Evolutionary conservation across 1,140 invertebrate species (phyloP), one percentile per base, ranked within the genome.

Genomic region (Ceratosolen solmsi): DNA sequence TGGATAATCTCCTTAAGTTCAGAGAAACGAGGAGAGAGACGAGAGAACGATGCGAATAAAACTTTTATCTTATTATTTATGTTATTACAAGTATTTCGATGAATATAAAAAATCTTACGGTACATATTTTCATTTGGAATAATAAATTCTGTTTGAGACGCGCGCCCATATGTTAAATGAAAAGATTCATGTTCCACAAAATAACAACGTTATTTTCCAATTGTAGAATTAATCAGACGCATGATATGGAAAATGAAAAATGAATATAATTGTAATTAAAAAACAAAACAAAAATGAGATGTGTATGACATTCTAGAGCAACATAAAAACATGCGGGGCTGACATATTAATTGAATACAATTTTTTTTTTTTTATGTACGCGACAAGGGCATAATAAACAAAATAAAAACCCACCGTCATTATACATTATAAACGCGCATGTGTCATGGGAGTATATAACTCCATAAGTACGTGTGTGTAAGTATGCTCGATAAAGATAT

Each of bases 341-440:
- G 72, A 77, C 63, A 65, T 49, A 72, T 82, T 82, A 82, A 82
- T 77, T 77, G 80, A 82, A 77, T 82, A 27, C 36, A 70, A 36
- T 75, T 75, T 75, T 81, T 75, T 8, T 15, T 5, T 8, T 46
- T 46, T 13, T 46, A 46, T 8, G 15, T 33, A 70, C 2, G 51
- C 9, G 25, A 27, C 75, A 49, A 30, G 65, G 46, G n/a, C 5
- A 46, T 30, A 71, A 25, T 27, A 58, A 56, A 72, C 20, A 54
- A 58, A 71, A 79, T 56, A 71, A 72, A n/a, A n/a, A 79, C 41
- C 68, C n/a, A 36, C 11, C 27, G 71, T 74, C 56, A 74, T 80
- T 81, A 81, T 70, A 75, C 11, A n/a, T n/a, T n/a, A n/a, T n/a
- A 60, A 25, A 51, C 27, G n/a, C 56, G 54, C 38, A 72, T 51